Percentiles rank a stretch among this genome's conserved stretches.
Conservation (phyloP, 2,113 vertebrate species). For the Hippocampus guttulatus region DNA sequence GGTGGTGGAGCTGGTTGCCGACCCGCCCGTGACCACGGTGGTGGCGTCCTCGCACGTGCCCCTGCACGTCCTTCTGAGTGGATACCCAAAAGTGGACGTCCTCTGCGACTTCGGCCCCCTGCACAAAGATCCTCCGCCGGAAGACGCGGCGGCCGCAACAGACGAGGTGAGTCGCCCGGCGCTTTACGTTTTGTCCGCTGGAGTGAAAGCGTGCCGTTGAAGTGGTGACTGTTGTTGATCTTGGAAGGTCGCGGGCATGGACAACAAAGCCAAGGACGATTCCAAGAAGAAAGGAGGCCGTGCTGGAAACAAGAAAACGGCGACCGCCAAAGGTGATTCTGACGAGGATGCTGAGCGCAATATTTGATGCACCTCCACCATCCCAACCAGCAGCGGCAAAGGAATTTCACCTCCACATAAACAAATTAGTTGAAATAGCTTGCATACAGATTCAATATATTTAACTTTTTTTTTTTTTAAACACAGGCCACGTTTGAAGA, state of each 20-base stretch:
- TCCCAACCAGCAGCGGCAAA: background rate
- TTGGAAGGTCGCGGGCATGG: background rate
- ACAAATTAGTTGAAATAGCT: too few species aligned
- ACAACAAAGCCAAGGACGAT: conserved; percentile 3
- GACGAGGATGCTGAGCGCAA: too few species aligned
- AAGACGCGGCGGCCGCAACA: background rate
- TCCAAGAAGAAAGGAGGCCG: conserved; percentile 6
- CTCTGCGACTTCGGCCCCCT: conserved; percentile 69
- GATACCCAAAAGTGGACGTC: conserved; percentile 41
- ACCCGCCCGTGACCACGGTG: conserved; percentile 61
- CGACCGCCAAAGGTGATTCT: background rate
- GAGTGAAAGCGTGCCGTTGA: background rate
- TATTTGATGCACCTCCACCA: background rate
- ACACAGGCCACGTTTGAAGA: too few species aligned
- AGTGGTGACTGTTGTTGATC: background rate
- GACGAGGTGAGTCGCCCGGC: conserved; percentile 29
- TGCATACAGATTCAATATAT: too few species aligned
- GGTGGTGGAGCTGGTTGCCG: conserved; percentile 54
- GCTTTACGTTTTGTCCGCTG: too few species aligned
- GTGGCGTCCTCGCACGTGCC: conserved; percentile 58
- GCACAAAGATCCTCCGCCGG: conserved; percentile 9
- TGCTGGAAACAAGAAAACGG: background rate
- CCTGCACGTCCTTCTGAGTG: conserved; percentile 63
- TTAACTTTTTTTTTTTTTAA: too few species aligned
- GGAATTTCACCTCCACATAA: too few species aligned